A percentile compares a stretch with the other conserved stretches of the same genome.
These are phyloP conservation scores for Macquaria ambigua DNA, from an alignment of 2,113 vertebrate genomes.

Conservation along the genomic window DNA sequence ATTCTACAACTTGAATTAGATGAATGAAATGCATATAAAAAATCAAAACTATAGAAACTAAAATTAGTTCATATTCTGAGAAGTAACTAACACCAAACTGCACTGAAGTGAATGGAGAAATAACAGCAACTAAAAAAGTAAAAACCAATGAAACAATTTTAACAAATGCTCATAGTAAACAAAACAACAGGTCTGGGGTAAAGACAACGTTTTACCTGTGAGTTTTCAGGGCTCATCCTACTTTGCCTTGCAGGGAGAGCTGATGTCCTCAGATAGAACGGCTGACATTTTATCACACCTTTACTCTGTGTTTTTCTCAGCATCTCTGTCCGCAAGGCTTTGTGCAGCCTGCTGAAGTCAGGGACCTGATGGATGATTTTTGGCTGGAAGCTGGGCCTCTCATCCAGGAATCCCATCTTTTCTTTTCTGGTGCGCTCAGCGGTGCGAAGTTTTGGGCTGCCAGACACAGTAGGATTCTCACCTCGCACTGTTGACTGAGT, in stretches of 20 bases:
- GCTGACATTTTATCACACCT: constrained; percentile 88
- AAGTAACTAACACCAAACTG: not conserved
- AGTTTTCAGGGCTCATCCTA: constrained; percentile 54
- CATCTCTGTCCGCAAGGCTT: constrained; percentile 87
- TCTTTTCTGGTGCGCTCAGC: constrained; percentile 85
- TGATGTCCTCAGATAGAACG: constrained; percentile 91
- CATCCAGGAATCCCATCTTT: constrained; percentile 88
- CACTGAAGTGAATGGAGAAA: not conserved
- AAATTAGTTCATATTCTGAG: not conserved
- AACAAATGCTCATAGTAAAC: not conserved
- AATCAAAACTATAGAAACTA: not conserved
- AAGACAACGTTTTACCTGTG: constrained; percentile 64
- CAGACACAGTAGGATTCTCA: constrained; percentile 48
- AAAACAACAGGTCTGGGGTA: not conserved
- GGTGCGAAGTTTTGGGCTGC: constrained; percentile 72
- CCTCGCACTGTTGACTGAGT: constrained; percentile 78
- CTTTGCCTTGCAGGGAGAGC: constrained; percentile 75
- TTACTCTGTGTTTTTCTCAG: constrained; percentile 79
- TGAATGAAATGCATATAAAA: not conserved
- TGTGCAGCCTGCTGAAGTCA: constrained; percentile 89
- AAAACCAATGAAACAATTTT: not conserved
- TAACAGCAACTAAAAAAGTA: not conserved
- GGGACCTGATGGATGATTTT: constrained; percentile 88
- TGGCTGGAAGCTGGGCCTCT: constrained; percentile 90
- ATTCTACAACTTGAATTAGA: not conserved